phyloP scores from a whole-genome alignment of 1,140 invertebrate species.

The Lamellibrachia luymesi region DNA sequence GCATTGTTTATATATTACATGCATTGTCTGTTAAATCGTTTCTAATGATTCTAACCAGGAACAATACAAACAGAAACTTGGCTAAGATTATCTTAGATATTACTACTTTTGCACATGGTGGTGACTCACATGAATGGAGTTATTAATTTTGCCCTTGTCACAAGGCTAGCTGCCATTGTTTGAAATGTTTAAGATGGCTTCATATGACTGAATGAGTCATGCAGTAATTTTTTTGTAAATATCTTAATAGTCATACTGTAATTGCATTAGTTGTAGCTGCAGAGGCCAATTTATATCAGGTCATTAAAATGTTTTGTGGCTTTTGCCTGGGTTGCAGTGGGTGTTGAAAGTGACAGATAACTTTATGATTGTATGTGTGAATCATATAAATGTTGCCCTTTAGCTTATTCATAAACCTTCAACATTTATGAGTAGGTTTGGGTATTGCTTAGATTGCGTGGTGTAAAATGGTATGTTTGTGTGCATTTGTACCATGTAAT shows the following conservation, averaged over 20 bases:
- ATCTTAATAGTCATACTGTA: not conserved
- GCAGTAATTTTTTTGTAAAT: not conserved
- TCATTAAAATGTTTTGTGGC: not conserved
- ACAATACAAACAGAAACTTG: not conserved
- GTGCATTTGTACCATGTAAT: not conserved
- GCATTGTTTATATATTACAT: not conserved
- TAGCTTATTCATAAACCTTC: not conserved
- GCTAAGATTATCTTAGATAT: not conserved
- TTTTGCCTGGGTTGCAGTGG: not conserved
- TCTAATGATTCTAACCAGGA: not conserved
- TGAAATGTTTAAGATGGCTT: too few species aligned
- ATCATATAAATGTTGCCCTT: not conserved
- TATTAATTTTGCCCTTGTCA: too few species aligned
- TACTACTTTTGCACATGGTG: too few species aligned
- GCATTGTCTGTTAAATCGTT: not conserved
- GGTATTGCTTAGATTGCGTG: not conserved
- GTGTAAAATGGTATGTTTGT: not conserved
- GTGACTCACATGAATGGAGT: too few species aligned
- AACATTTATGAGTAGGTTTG: not conserved
- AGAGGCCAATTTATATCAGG: not conserved
- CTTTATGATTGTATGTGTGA: not conserved
- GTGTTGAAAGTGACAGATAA: not conserved
- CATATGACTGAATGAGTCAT: not conserved
- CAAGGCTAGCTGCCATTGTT: too few species aligned
- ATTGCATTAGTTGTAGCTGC: not conserved